A percentile compares a stretch with the other conserved stretches of the same genome.
Conservation (phyloP, 53 echinoderm and acorn worm genomes). For the Holothuria leucospilota region DNA sequence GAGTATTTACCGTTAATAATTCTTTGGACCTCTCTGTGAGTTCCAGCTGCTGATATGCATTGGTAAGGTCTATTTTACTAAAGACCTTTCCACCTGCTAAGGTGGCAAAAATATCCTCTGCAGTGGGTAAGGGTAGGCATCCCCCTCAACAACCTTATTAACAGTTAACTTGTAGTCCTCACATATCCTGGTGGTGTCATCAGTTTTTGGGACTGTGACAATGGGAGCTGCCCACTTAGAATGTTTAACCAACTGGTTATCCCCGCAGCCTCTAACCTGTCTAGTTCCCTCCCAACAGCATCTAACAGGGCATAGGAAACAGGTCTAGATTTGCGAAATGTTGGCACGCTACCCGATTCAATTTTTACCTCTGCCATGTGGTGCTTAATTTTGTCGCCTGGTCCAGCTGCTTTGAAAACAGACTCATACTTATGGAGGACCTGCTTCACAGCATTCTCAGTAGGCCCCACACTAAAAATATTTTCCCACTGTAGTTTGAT, state of each 20-base stretch:
- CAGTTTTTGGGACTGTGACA: conserved; percentile 21
- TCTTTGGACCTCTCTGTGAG: conserved; percentile 18
- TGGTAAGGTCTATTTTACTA: conserved; percentile 57
- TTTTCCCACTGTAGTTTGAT: conserved; percentile 57
- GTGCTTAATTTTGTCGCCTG: conserved; percentile 12
- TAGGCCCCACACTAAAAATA: conserved; percentile 4
- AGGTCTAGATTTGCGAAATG: conserved; percentile 7
- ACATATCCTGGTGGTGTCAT: conserved; percentile 33
- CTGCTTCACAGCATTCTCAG: background rate
- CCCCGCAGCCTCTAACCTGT: conserved; percentile 8
- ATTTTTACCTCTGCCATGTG: conserved; percentile 49
- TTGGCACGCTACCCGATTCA: conserved; percentile 43
- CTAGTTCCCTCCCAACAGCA: conserved; percentile 10
- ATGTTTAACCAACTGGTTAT: conserved; percentile 15
- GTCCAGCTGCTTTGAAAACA: background rate
- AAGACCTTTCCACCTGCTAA: conserved; percentile 54
- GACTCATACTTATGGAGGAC: too few relatives aligned
- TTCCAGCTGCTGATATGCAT: conserved; percentile 68
- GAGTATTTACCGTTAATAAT: conserved; percentile 23
- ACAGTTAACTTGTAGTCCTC: conserved; percentile 28
- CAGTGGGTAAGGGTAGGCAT: conserved; percentile 29
- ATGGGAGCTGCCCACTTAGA: conserved; percentile 18
- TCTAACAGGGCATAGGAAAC: conserved; percentile 33
- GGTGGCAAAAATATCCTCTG: conserved; percentile 59
- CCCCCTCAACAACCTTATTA: conserved; percentile 43